Percentiles rank a stretch among this genome's conserved stretches.
Evolutionary conservation across 2,888 invertebrate species (phyloP).

Genomic region (Empis stercorea): DNA sequence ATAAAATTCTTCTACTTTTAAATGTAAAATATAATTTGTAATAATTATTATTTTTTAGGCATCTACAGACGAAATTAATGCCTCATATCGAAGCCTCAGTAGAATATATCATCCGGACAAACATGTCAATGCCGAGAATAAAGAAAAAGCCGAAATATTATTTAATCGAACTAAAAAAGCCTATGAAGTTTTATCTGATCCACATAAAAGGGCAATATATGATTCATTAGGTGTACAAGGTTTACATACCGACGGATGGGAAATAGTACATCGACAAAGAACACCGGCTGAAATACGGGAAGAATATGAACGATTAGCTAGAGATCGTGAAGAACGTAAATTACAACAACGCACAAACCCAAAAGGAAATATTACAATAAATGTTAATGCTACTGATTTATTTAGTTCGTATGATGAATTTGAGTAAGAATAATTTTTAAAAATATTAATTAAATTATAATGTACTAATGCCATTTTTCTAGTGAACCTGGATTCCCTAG

Average conservation of each 20-base stretch:
- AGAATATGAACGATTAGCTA: conserved; percentile 82
- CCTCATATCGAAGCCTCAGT: conserved; percentile 83
- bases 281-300: conserved; percentile 93
- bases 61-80: conserved; percentile 78
- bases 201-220: conserved; percentile 89
- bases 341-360: conserved; percentile 88
- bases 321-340: conserved; percentile 74
- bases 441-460: conserved; percentile 5
- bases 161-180: conserved; percentile 90
- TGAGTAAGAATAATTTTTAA: conserved; percentile 30
- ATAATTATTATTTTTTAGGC: conserved; percentile 49
- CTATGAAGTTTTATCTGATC: conserved; percentile 89
- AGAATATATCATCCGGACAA: conserved; percentile 95
- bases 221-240: conserved; percentile 81
- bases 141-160: conserved; percentile 79
- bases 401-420: conserved; percentile 73
- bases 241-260: conserved; percentile 90
- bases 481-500: conserved; percentile 47
- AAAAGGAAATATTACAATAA: conserved; percentile 71
- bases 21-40: too few species aligned
- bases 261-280: conserved; percentile 78
- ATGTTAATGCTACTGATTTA: conserved; percentile 85
- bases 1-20: too few species aligned
- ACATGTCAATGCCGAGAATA: conserved; percentile 69
- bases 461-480: conserved; percentile 20